A percentile compares a stretch with the other conserved stretches of the same genome.
Evolutionary conservation across 2,888 invertebrate genomes (phyloP).

Genomic region (Acleris sparsana): DNA sequence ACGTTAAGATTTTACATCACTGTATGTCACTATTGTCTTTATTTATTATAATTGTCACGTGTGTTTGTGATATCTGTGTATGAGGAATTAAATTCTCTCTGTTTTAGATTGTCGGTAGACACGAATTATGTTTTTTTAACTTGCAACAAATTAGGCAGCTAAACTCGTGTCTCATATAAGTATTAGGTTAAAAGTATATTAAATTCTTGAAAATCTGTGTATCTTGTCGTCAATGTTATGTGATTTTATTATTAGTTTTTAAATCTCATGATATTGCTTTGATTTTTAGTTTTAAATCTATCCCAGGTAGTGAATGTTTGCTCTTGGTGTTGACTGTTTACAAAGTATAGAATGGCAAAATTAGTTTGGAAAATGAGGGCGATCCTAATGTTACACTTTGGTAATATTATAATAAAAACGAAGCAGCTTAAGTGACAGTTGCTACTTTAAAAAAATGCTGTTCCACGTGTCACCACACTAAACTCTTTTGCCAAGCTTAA

Average conservation of each 20-base stretch:
- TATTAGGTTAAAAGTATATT: neutral
- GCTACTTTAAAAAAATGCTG: too few relatives aligned
- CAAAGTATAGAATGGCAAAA: neutral
- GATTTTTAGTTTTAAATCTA: conserved; percentile 15
- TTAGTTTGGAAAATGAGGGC: neutral
- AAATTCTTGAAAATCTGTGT: neutral
- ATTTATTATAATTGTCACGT: conserved; percentile 20
- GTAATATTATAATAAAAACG: too few relatives aligned
- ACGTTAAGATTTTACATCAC: conserved; percentile 39
- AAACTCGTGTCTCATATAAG: neutral
- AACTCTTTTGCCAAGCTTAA: too few relatives aligned
- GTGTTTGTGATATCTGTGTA: conserved; percentile 10
- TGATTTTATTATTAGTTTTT: conserved; percentile 18
- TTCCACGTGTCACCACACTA: too few relatives aligned
- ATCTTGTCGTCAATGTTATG: conserved; percentile 6
- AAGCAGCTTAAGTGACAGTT: too few relatives aligned
- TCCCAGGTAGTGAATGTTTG: neutral
- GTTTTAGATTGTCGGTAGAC: neutral
- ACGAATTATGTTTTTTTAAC: neutral
- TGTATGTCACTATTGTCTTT: conserved; percentile 1
- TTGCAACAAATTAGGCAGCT: neutral
- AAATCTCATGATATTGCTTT: conserved; percentile 19
- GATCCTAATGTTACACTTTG: too few relatives aligned
- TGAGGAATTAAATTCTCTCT: neutral
- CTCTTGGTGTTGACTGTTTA: conserved; percentile 1